Evolutionary conservation across 2,888 invertebrate genomes (phyloP).

Genomic region (Galerucella calmariensis): DNA sequence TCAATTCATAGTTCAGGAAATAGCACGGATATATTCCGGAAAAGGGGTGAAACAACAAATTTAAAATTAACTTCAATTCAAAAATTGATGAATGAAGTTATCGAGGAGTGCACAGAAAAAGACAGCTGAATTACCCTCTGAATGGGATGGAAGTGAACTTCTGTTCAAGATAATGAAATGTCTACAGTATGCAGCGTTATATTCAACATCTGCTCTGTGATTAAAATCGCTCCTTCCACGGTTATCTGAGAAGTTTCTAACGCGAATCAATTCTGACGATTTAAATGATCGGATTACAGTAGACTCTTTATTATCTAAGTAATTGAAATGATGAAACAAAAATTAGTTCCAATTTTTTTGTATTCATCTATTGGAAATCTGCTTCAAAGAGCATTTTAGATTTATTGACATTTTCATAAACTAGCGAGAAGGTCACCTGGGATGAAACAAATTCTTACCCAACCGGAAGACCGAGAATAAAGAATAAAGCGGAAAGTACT

Average conservation of each 20-base stretch:
- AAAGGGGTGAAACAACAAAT: neutral
- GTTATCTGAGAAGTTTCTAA: constrained; percentile 49
- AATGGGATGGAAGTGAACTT: constrained; percentile 34
- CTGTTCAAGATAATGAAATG: constrained; percentile 51
- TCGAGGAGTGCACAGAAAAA: constrained; percentile 27
- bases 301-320: constrained; percentile 20
- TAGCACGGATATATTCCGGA: too few relatives aligned
- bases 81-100: constrained; percentile 35
- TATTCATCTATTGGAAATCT: too few relatives aligned
- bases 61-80: constrained; percentile 16
- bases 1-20: neutral
- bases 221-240: constrained; percentile 50
- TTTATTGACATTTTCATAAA: too few relatives aligned
- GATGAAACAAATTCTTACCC: too few relatives aligned
- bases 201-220: constrained; percentile 51
- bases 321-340: neutral
- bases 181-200: constrained; percentile 47
- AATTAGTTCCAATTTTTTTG: neutral
- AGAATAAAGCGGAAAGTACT: too few relatives aligned
- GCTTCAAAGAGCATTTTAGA: too few relatives aligned
- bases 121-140: constrained; percentile 34
- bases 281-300: constrained; percentile 52
- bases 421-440: too few relatives aligned
- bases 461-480: too few relatives aligned
- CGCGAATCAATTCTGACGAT: constrained; percentile 51